Conservation (phyloP, 2,113 vertebrate species). For the Procavia capensis region DNA sequence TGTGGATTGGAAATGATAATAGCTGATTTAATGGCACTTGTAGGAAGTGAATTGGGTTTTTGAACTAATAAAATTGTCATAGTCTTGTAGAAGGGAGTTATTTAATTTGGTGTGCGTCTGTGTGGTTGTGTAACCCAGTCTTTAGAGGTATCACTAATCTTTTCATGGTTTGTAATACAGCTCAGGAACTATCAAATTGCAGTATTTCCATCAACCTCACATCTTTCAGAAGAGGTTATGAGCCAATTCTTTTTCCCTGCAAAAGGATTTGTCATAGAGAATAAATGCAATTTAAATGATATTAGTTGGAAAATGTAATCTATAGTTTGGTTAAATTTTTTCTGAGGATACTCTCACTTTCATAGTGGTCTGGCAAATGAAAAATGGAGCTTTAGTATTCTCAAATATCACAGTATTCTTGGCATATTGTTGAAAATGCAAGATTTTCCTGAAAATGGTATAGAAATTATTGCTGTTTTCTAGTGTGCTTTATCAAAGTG, state of each 20-base stretch:
- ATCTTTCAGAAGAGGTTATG: not conserved
- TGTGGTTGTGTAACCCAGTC: not conserved
- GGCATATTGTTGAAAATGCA: not conserved
- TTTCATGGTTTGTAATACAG: constrained; percentile 61
- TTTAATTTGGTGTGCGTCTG: constrained; percentile 61
- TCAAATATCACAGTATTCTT: not conserved
- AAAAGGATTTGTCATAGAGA: constrained; percentile 19
- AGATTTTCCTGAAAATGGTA: not conserved
- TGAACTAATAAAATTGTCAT: constrained; percentile 44
- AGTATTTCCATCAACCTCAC: not conserved
- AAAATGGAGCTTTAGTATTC: not conserved
- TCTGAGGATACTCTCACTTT: constrained; percentile 12
- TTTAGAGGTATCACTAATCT: constrained; percentile 57
- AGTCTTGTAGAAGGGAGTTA: not conserved
- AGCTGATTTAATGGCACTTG: constrained; percentile 41
- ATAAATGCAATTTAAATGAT: constrained; percentile 41
- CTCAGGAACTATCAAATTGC: not conserved
- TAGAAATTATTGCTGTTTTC: not conserved
- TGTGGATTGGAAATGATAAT: constrained; percentile 43
- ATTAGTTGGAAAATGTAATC: constrained; percentile 39
- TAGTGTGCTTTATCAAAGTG: not conserved
- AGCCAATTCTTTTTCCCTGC: not conserved
- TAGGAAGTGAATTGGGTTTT: not conserved
- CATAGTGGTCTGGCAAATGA: constrained; percentile 12
- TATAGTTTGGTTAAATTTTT: constrained; percentile 54